A percentile compares a stretch with the other conserved stretches of the same genome.
Conservation (phyloP, 2,797 vertebrate species). For the Chanos chanos region DNA sequence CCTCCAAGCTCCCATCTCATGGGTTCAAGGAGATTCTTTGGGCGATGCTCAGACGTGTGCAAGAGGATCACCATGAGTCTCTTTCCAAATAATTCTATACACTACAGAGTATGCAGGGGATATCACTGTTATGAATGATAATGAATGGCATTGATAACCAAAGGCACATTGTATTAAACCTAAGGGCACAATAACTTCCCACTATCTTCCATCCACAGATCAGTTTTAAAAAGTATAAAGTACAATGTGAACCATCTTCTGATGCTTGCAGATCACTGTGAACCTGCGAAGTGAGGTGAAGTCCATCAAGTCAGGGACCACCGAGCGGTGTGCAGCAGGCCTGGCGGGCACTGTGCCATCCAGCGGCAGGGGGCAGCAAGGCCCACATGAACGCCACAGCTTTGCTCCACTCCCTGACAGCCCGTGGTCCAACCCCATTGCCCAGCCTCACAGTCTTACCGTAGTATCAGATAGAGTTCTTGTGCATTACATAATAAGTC, state of each 20-base stretch:
- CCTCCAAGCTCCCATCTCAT: conserved; percentile 18
- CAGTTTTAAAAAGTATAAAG: conserved; percentile 40
- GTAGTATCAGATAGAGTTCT: conserved; percentile 35
- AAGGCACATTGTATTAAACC: conserved; percentile 88
- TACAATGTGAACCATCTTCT: conserved; percentile 37
- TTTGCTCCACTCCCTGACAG: conserved; percentile 35
- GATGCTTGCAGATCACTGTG: conserved; percentile 37
- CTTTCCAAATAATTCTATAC: conserved; percentile 6
- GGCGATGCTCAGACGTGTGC: conserved; percentile 42
- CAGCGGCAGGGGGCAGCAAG: conserved; percentile 27
- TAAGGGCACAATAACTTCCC: conserved; percentile 75
- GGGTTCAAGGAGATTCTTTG: conserved; percentile 40
- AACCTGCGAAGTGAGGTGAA: conserved; percentile 36
- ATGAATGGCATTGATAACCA: conserved; percentile 76
- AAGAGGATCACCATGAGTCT: conserved; percentile 34
- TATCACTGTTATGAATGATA: conserved; percentile 53
- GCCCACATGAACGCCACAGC: conserved; percentile 28
- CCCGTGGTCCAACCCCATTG: conserved; percentile 22
- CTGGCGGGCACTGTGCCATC: conserved; percentile 35
- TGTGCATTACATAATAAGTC: conserved; percentile 40
- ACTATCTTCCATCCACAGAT: conserved; percentile 61
- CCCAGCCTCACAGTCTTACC: conserved; percentile 20
- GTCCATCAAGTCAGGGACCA: conserved; percentile 28
- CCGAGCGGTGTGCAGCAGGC: conserved; percentile 37
- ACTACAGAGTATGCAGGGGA: conserved; percentile 60